Conservation (phyloP, 2,797 vertebrate species). For the Cyclopterus lumpus region DNA sequence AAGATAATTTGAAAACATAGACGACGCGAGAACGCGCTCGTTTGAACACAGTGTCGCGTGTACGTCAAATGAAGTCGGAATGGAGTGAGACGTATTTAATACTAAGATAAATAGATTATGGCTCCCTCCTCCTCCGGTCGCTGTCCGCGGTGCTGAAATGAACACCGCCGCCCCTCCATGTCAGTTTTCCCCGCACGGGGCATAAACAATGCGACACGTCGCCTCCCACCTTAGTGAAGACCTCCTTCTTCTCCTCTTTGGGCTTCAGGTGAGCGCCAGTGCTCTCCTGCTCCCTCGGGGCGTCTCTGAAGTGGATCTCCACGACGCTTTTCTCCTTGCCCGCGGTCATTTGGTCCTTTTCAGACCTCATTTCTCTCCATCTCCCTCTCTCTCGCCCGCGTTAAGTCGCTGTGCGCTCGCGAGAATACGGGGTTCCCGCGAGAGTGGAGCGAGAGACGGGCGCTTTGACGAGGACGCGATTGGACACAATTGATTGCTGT, state of each 20-base stretch:
- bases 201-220: conserved; percentile 53
- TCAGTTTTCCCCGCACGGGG: conserved; percentile 30
- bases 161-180: conserved; percentile 62
- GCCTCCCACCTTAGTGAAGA: conserved; percentile 82
- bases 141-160: conserved; percentile 87
- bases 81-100: neutral
- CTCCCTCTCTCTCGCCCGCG: conserved; percentile 61
- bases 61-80: fast-evolving
- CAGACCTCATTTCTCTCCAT: conserved; percentile 87
- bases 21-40: neutral
- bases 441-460: conserved; percentile 19
- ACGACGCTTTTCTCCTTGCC: conserved; percentile 82
- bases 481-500: neutral
- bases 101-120: neutral
- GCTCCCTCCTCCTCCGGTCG: conserved; percentile 42
- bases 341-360: conserved; percentile 83
- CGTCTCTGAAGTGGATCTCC: conserved; percentile 83
- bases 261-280: conserved; percentile 71
- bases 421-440: conserved; percentile 75
- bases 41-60: neutral
- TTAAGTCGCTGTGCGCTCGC: conserved; percentile 62
- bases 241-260: conserved; percentile 87
- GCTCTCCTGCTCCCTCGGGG: conserved; percentile 80
- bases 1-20: neutral
- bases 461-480: neutral